Percentiles rank a stretch among this genome's conserved stretches.
Evolutionary conservation across 2,113 vertebrate genomes (phyloP).

Genomic region (Bufo bufo): DNA sequence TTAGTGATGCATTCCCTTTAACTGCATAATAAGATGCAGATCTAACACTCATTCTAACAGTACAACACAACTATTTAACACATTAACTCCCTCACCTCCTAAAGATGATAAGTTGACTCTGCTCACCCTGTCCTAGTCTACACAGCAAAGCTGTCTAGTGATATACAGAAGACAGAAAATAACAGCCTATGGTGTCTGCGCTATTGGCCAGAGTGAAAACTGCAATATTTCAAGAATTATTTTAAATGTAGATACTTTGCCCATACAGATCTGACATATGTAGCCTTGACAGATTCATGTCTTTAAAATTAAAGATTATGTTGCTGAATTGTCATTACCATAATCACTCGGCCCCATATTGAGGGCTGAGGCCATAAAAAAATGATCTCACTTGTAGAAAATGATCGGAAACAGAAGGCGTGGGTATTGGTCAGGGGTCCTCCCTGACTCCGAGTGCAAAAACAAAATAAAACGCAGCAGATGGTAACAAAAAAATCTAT

Average conservation of each 20-base stretch:
- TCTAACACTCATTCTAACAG: no score
- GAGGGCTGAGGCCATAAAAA: background rate
- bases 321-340: background rate
- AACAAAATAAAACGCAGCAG: slow-evolving; percentile 22
- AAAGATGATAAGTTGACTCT: background rate
- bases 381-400: slow-evolving; percentile 43
- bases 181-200: background rate
- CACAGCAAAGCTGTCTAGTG: background rate
- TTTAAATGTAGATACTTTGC: no score
- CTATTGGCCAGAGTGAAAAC: background rate
- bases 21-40: no score
- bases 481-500: background rate
- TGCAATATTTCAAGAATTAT: background rate
- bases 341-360: background rate
- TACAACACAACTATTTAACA: no score
- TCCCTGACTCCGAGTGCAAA: slow-evolving; percentile 7
- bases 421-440: background rate
- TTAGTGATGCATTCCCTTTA: no score
- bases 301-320: background rate
- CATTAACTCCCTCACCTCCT: no score
- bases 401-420: background rate
- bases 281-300: background rate
- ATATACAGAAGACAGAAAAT: background rate
- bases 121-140: background rate
- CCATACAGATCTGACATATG: background rate